phyloP scores from a whole-genome alignment of 1,140 invertebrate species.

The Heterodera schachtii region DNA sequence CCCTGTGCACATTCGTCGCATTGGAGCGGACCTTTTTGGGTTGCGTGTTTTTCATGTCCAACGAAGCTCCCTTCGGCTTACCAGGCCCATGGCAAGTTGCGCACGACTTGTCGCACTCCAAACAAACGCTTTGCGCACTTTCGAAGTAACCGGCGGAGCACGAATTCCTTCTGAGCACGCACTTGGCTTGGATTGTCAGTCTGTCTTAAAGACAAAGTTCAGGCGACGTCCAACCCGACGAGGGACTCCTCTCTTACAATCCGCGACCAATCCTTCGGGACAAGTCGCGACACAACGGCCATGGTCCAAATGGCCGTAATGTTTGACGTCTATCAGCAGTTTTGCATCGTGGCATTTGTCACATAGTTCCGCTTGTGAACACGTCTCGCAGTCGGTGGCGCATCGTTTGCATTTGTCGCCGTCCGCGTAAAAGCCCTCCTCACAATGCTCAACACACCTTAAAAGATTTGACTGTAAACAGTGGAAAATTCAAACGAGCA shows the following conservation, averaged over 20 bases:
- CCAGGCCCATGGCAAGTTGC: slow-evolving; percentile 62
- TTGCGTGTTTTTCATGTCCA: background rate
- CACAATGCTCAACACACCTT: slow-evolving; percentile 56
- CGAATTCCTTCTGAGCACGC: slow-evolving; percentile 55
- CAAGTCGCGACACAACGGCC: slow-evolving; percentile 62
- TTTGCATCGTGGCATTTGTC: slow-evolving; percentile 60
- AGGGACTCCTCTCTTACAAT: slow-evolving; percentile 49
- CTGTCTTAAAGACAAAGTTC: slow-evolving; percentile 36
- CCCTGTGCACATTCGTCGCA: slow-evolving; percentile 56
- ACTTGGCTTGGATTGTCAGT: slow-evolving; percentile 56
- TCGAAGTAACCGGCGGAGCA: slow-evolving; percentile 59
- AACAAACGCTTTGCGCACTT: slow-evolving; percentile 45
- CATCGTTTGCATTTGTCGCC: slow-evolving; percentile 62
- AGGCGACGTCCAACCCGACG: background rate
- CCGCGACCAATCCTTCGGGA: slow-evolving; percentile 55
- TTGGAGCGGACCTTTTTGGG: slow-evolving; percentile 44
- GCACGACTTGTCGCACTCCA: slow-evolving; percentile 58
- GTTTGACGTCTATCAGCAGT: slow-evolving; percentile 59
- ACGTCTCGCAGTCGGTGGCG: slow-evolving; percentile 55
- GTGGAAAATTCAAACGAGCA: background rate
- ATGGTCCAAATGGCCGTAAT: slow-evolving; percentile 57
- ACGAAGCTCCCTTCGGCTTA: background rate
- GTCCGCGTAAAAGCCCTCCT: slow-evolving; percentile 60
- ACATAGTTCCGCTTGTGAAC: slow-evolving; percentile 55
- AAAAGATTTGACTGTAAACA: background rate